Conservation (phyloP, 1,140 invertebrate genomes). For the Bacillus rossius region DNA sequence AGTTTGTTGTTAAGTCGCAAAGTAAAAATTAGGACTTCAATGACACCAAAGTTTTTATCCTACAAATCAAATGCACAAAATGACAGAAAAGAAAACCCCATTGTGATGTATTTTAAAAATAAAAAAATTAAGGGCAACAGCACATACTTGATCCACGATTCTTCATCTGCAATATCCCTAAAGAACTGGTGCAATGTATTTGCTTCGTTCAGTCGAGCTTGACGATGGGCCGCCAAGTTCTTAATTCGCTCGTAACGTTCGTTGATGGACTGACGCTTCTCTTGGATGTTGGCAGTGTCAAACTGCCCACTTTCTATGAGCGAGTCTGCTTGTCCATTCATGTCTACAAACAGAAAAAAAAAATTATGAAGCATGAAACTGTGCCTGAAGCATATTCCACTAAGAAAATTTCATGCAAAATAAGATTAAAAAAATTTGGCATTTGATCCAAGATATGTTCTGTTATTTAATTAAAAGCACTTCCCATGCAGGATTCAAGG, state of each 20-base stretch:
- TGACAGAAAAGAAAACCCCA: neutral
- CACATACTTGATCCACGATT: slow-evolving; percentile 96
- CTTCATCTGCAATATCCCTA: slow-evolving; percentile 98
- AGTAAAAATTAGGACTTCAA: neutral
- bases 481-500: too few species aligned
- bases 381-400: neutral
- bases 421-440: too few species aligned
- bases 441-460: neutral
- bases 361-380: neutral
- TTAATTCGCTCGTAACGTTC: slow-evolving; percentile 90
- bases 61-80: neutral
- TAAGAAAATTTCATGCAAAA: neutral
- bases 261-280: slow-evolving; percentile 89
- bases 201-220: slow-evolving; percentile 87
- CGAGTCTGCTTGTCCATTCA: slow-evolving; percentile 92
- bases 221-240: slow-evolving; percentile 86
- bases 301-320: slow-evolving; percentile 93
- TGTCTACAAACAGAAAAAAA: slow-evolving; percentile 50
- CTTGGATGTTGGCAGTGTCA: slow-evolving; percentile 88
- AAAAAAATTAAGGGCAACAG: too few species aligned
- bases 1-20: too few species aligned
- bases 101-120: too few species aligned
- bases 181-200: slow-evolving; percentile 99
- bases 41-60: neutral
- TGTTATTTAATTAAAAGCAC: too few species aligned